Evolutionary conservation across 2,113 vertebrate species (phyloP).

Genomic region (Nothoprocta pentlandii): DNA sequence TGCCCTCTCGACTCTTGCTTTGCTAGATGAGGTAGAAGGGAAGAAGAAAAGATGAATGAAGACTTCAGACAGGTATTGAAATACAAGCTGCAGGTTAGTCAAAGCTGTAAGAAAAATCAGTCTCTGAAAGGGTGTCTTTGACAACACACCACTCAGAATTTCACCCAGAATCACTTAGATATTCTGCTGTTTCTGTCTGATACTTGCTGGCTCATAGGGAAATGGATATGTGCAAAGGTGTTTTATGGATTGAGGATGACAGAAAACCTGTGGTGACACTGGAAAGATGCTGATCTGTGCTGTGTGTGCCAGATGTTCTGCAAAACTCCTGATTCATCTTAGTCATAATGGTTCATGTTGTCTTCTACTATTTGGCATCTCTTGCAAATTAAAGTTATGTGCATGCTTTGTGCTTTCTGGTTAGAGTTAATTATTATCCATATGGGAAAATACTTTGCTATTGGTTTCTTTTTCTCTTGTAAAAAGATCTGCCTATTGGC

Average conservation of each 20-base stretch:
- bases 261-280: too few relatives aligned
- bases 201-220: too few relatives aligned
- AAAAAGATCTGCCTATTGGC: background rate
- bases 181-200: too few relatives aligned
- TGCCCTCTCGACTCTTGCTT: too few relatives aligned
- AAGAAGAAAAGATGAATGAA: background rate
- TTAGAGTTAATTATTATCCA: background rate
- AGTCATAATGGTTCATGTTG: background rate
- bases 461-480: background rate
- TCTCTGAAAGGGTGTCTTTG: background rate
- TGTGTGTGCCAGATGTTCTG: background rate
- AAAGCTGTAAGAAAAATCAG: background rate
- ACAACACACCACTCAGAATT: too few relatives aligned
- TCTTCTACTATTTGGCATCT: background rate
- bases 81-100: background rate
- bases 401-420: background rate
- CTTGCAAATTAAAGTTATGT: background rate
- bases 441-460: background rate
- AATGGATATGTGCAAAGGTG: background rate
- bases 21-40: background rate
- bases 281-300: background rate
- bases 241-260: background rate
- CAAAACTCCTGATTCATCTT: background rate
- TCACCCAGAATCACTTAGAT: too few relatives aligned
- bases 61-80: background rate